Percentiles rank a stretch among this genome's conserved stretches.
Conservation (phyloP, 2,797 vertebrate species). For the Sebastes diaconus region DNA sequence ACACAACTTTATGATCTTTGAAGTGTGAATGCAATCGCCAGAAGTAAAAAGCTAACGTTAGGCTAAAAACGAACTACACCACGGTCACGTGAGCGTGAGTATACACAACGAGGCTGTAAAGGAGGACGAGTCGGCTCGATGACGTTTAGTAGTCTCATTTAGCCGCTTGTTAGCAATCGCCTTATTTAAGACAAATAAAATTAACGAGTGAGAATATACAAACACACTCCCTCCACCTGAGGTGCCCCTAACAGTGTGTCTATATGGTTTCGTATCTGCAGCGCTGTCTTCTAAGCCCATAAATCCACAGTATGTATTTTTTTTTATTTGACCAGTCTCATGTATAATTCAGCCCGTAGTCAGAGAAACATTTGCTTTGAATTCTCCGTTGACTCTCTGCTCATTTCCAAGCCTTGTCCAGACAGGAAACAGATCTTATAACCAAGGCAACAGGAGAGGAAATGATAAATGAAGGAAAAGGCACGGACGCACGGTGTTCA, state of each 20-base stretch:
- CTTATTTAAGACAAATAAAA: no score
- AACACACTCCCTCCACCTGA: not conserved
- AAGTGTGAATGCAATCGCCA: no score
- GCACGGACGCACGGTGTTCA: slow-evolving; percentile 8
- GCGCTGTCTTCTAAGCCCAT: not conserved
- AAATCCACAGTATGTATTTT: not conserved
- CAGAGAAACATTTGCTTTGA: slow-evolving; percentile 21
- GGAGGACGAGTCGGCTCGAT: no score
- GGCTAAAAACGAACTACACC: no score
- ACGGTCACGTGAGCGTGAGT: no score
- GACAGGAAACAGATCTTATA: slow-evolving; percentile 30
- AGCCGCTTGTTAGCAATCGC: no score
- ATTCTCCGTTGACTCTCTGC: not conserved
- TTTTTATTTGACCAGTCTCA: slow-evolving; percentile 5
- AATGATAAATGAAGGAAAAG: slow-evolving; percentile 33
- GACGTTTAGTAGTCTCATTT: no score
- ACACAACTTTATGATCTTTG: no score
- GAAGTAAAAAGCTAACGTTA: no score
- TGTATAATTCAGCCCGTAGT: slow-evolving; percentile 27
- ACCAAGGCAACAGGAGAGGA: slow-evolving; percentile 23
- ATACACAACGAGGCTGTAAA: no score
- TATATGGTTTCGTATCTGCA: not conserved
- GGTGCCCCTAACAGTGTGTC: not conserved
- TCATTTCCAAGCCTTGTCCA: slow-evolving; percentile 9
- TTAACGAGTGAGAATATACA: not conserved